Conservation (phyloP, 1,140 invertebrate genomes). For the Caligus rogercresseyi region DNA sequence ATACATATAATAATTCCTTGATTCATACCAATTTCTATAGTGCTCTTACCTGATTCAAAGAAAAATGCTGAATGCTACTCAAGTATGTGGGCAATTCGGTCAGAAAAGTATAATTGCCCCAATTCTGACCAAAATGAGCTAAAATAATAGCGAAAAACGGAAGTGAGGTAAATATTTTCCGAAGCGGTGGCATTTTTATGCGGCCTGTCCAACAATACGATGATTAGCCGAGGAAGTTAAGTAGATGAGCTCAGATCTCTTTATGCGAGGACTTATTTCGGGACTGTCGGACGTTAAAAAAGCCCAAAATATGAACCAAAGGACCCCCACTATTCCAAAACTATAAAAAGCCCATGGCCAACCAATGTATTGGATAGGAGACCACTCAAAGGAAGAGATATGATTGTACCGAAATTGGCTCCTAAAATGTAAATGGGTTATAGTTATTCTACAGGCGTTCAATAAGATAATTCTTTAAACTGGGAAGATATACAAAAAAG, state of each 20-base stretch:
- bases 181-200: slow-evolving; percentile 16
- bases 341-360: slow-evolving; percentile 59
- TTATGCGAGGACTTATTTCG: background rate
- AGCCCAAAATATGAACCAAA: slow-evolving; percentile 35
- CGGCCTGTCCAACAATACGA: background rate
- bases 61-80: slow-evolving; percentile 24
- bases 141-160: slow-evolving; percentile 27
- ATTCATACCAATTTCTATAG: slow-evolving; percentile 1
- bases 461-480: too few species aligned
- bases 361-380: slow-evolving; percentile 39
- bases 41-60: background rate
- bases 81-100: slow-evolving; percentile 37
- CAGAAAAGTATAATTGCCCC: slow-evolving; percentile 39
- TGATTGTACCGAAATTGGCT: slow-evolving; percentile 51
- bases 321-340: slow-evolving; percentile 30
- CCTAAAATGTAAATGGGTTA: slow-evolving; percentile 34
- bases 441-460: background rate
- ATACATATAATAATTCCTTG: slow-evolving; percentile 16
- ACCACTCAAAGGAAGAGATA: slow-evolving; percentile 51
- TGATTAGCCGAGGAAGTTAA: background rate
- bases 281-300: slow-evolving; percentile 34
- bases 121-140: slow-evolving; percentile 38
- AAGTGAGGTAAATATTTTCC: slow-evolving; percentile 20
- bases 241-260: background rate
- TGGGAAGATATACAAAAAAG: too few species aligned